phyloP scores from a whole-genome alignment of 2,797 vertebrate genomes.

The Pyrocephalus nanus region DNA sequence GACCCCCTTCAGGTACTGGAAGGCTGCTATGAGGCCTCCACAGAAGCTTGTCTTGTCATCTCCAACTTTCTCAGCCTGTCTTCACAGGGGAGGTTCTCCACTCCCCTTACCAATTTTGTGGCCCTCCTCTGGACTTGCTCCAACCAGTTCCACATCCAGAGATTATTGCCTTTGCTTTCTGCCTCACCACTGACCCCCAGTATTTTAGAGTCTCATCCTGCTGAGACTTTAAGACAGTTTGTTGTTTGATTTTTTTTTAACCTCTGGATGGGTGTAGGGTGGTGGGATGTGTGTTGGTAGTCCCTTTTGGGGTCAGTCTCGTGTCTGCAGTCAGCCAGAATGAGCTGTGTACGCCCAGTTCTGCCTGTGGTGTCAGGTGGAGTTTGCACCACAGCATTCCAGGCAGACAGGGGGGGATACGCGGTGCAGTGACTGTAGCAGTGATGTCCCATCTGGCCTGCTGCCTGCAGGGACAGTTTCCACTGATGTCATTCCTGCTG shows the following conservation, averaged over 20 bases:
- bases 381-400: not conserved
- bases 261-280: accelerated
- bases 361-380: not conserved
- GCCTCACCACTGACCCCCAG: not conserved
- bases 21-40: not conserved
- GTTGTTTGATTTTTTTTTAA: not conserved
- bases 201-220: not conserved
- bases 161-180: not conserved
- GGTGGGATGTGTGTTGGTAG: not conserved
- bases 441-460: not conserved
- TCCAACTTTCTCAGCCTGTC: not conserved
- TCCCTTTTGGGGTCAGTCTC: not conserved
- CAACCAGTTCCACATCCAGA: not conserved
- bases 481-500: not conserved
- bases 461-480: not conserved
- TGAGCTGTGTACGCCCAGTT: not conserved
- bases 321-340: not conserved
- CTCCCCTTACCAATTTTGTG: not conserved
- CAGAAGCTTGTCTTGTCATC: not conserved
- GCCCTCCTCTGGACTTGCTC: not conserved
- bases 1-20: not conserved
- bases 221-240: not conserved
- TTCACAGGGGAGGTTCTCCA: not conserved
- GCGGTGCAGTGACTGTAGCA: not conserved
- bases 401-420: accelerated